Base-by-base conservation (phyloP, 2,888 invertebrate species). In the Protophormia terraenovae region DNA sequence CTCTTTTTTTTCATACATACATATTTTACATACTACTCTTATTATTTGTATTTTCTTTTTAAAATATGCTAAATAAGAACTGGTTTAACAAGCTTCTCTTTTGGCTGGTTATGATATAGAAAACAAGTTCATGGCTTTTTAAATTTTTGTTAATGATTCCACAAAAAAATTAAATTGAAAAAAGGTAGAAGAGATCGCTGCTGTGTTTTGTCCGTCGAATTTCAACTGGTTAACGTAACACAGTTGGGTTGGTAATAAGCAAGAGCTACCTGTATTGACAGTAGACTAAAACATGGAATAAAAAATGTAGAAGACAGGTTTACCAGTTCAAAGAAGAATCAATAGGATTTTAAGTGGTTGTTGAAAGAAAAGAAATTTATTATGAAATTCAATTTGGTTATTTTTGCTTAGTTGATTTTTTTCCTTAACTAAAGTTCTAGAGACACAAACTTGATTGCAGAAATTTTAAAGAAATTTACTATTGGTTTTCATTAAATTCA, bases 111-210 rank as follows among this genome's bases (percentile, higher is more conserved):
- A 45, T 73, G 38, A 14, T 73, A 69, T 67, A 29, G 41, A 84
- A 87, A 84, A 86, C 87, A 87, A 88, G 88, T 88, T 88, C 88
- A 87, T 86, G 87, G 88, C 83, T 86, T 77, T 83, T 83, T 83
- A 66, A 79, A 77, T 83, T 80, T 27, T 72, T 72, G 66, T 87
- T 83, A 79, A 86, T 84, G 77, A 53, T 71, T 58, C 19, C 12
- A 35, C n/a, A n/a, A n/a, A n/a, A n/a, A n/a, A n/a, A n/a, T n/a
- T n/a, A n/a, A n/a, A n/a, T n/a, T n/a, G n/a, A 24, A 50, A 60
- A 29, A 45, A 58, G 53, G 58, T 50, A 41, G 35, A 62, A 53
- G 22, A 60, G 6, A 75, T 72, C 24, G 12, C 41, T 64, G 64
- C 47, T 72, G 5, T 60, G 24, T 8, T 60, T 45, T 27, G 45